Evolutionary conservation across 2,888 invertebrate species (phyloP), one percentile per base, ranked within the genome.

Genomic region (Ethmia dodecea): DNA sequence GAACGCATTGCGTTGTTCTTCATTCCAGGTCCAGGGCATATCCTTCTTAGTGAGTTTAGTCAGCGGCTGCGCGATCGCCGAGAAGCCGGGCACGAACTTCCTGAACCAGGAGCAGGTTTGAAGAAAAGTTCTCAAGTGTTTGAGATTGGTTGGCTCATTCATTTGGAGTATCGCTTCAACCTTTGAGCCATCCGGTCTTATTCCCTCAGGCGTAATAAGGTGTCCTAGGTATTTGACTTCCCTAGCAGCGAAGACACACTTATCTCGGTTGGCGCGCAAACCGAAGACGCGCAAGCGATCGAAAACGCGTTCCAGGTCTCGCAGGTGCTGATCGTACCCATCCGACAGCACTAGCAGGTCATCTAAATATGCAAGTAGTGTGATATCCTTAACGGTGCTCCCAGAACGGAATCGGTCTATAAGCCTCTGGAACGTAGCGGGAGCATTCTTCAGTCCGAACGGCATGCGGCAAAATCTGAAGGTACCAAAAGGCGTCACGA

Each of bases 51-150:
- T 59, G 0, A 67, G 35, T 1, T 31, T 13, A 0, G 58, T 61
- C 3, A 55, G 36, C 2, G 67, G 64, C 31, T 60, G 35, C 0
- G 60, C 50, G 0, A 63, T 42, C n/a, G 42, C 14, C 0, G 55
- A 31, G 14, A 55, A 57, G 2, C 47, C 29, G 6, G 45, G 45
- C 0, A 60, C 46, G 24, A 58, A 60, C 15, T 49, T 51, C 2
- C 63, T 31, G 31, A 55, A 66, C 64, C 64, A 66, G 0, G 62
- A 59, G 35, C 60, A 61, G 0, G 47, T 58, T 32, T 50, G 50
- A 0, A 56, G 13, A 14, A 56, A 56, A 0, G 47, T 35, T 5
- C 31, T 29, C 3, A 54, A 29, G 0, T 53, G 49, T 20, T 48
- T 36, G 0, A 52, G 13, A 14, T 25, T 35, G 1, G 14, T 25